Conservation (phyloP, 37 sponge, comb jelly and placozoan genomes). For the Chondrilla cf. caribensis region DNA sequence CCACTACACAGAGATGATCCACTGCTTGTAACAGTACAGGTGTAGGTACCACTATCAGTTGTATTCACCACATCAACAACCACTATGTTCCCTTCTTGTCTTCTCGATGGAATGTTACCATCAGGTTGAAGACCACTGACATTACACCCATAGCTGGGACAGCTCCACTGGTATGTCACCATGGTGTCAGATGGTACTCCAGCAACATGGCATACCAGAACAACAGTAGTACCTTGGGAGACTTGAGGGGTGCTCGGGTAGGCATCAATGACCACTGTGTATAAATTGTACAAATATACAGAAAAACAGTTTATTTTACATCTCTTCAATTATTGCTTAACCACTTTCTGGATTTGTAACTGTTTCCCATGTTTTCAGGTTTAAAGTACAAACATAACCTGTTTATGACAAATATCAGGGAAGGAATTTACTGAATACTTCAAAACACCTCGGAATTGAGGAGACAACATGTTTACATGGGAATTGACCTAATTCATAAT, state of each 20-base stretch:
- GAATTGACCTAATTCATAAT: too few species aligned
- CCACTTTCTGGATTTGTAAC: too few species aligned
- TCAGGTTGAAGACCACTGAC: too few species aligned
- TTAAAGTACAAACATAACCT: too few species aligned
- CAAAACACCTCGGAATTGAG: too few species aligned
- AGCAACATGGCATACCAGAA: slow-evolving; percentile 8
- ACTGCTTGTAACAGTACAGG: not conserved
- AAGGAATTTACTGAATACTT: too few species aligned
- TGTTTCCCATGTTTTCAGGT: too few species aligned
- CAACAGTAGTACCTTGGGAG: slow-evolving; percentile 1
- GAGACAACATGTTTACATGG: too few species aligned
- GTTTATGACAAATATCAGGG: too few species aligned
- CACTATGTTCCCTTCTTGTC: not conserved
- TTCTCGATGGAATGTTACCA: not conserved
- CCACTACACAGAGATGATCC: not conserved
- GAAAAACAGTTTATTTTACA: too few species aligned
- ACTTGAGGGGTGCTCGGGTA: not conserved
- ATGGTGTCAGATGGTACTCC: not conserved
- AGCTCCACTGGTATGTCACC: not conserved
- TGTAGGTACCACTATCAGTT: not conserved
- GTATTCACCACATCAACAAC: not conserved
- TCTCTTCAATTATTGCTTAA: too few species aligned
- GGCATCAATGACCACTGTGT: slow-evolving; percentile 8
- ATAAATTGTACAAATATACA: not conserved
- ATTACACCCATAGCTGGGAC: too few species aligned